Base-by-base conservation (phyloP, 1,140 invertebrate genomes). In the Chlorops oryzae region DNA sequence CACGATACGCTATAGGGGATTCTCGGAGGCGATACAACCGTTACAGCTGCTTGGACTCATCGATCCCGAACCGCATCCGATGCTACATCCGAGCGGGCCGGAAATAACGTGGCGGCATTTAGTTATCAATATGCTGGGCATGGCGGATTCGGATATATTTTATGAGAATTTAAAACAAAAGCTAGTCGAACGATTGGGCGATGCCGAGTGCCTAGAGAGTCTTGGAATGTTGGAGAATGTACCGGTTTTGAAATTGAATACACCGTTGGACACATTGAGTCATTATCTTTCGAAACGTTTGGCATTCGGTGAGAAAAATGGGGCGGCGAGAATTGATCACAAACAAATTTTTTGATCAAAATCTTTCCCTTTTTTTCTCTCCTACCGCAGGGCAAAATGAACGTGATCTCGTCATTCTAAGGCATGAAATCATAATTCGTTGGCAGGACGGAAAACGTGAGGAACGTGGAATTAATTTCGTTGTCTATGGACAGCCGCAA, bases 31-130 rank as follows among this genome's bases (percentile, higher is more conserved):
- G 3, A 85, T 96, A 50, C 83, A 86, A 57, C 87, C 85, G 5
- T 77, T 99, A 47, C 85, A 96, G 63, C 75, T 85, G 40, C 76
- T 98, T 28, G 93, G 94, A 1, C 74, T 98, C 2, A 80, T 99
- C n/a, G 87, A 92, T 72, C 79, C 85, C 0, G 85, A 88, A 56
- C 83, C 85, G 7, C 86, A 94, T 76, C 86, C 95, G 0, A 80
- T 83, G 59, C 76, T 99, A 3, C 96, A 99, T 74, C 88, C 89
- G 0, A 88, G 87, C 60, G 96, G 96, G 47, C 95, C 96, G 2
- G 90, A 96, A 52, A 87, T 98, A 5, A 96, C 94, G 5, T 99
- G 96, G 96, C 82, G 90, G 63, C 82, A 92, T 64, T 80, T 97
- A 23, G 81, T 97, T 24, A 94, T 91, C 59, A 85, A 86, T 56